Percentiles rank a stretch among this genome's conserved stretches.
phyloP scores from a whole-genome alignment of 2,797 vertebrate genomes.

The Pangasius krempfi region DNA sequence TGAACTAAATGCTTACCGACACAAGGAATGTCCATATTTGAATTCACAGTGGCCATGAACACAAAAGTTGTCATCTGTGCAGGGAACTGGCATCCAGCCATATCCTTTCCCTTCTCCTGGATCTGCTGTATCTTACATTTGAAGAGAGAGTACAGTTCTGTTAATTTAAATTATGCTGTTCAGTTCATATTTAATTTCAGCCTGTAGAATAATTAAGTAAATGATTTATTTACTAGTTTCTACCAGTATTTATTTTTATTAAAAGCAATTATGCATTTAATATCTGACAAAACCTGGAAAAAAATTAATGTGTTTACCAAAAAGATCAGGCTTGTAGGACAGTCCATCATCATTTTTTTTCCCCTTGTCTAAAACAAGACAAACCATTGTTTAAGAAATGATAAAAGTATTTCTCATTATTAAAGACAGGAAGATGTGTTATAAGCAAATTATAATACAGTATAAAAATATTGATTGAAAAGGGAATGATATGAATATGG shows the following conservation, averaged over 20 bases:
- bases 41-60: conserved; percentile 96
- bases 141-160: background rate
- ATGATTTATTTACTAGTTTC: background rate
- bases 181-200: background rate
- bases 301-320: conserved; percentile 72
- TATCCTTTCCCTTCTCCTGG: conserved; percentile 85
- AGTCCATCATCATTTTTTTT: conserved; percentile 84
- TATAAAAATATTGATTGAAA: background rate
- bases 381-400: background rate
- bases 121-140: conserved; percentile 80
- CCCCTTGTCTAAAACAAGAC: conserved; percentile 72
- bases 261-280: background rate
- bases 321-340: conserved; percentile 82
- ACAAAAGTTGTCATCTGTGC: conserved; percentile 88
- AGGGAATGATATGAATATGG: background rate
- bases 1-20: conserved; percentile 79
- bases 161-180: background rate
- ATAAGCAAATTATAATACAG: background rate
- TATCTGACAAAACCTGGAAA: background rate
- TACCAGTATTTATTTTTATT: background rate
- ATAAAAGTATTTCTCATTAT: background rate
- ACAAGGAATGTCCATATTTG: conserved; percentile 87
- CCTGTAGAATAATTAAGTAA: background rate
- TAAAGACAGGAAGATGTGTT: background rate
- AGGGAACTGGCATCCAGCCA: conserved; percentile 83